Percentiles rank a stretch among this genome's conserved stretches.
Evolutionary conservation across 2,888 invertebrate genomes (phyloP).

Genomic region (Lepeophtheirus nordmannii): DNA sequence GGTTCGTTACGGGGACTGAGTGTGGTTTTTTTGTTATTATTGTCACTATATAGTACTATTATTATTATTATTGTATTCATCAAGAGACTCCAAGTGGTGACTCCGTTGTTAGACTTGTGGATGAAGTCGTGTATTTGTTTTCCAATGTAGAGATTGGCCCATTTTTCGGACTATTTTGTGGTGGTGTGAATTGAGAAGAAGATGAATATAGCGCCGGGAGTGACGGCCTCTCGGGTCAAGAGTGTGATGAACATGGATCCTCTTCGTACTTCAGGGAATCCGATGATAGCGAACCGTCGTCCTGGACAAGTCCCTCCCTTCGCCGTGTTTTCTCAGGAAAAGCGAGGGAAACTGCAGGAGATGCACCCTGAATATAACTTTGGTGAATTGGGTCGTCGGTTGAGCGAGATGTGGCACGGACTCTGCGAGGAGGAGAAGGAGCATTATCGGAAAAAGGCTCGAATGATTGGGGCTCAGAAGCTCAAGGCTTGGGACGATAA

Average conservation of each 20-base stretch:
- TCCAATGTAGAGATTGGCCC: no score
- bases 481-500: not conserved
- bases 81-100: no score
- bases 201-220: not conserved
- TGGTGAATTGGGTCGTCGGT: not conserved
- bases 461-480: not conserved
- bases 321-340: slow-evolving; percentile 14
- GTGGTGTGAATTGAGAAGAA: no score
- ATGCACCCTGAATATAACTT: not conserved
- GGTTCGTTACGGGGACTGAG: no score
- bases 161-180: no score
- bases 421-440: slow-evolving; percentile 13
- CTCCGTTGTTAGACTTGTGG: no score
- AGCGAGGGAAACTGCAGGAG: not conserved
- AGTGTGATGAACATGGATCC: not conserved
- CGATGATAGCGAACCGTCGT: not conserved
- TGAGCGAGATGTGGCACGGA: slow-evolving; percentile 15
- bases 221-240: not conserved
- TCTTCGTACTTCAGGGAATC: not conserved
- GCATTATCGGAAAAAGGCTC: not conserved
- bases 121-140: no score
- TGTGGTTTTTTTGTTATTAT: no score
- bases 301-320: slow-evolving; percentile 19
- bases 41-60: no score
- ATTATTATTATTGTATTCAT: no score